Evolutionary conservation across 2,888 invertebrate genomes (phyloP), one percentile per base, ranked within the genome.

Genomic region (Nipponacmea schrenckii): DNA sequence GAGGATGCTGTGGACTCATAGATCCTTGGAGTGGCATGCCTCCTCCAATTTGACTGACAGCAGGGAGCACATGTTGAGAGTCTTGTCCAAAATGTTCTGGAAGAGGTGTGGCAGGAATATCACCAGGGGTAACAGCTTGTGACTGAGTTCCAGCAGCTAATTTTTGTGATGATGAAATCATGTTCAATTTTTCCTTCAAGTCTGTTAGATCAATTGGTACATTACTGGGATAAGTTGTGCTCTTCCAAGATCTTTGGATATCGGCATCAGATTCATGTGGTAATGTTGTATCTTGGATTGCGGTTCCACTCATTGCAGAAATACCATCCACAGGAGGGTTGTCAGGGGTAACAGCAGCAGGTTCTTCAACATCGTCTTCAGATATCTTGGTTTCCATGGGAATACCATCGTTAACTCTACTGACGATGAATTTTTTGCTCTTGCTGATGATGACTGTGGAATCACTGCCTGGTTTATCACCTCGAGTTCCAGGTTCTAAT

Each of bases 151-250:
- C 74, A n/a, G 69, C 65, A 44, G 75, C 69, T 31, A 62, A 64
- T 50, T 77, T 77, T 20, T 75, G 75, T n/a, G 77, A 69, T n/a
- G 74, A 64, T 27, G 82, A 81, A 27, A 83, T 68, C 68, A 80
- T 81, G 63, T 71, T 77, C 27, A 85, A 72, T 68, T 84, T 84
- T 64, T 84, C 83, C 65, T 81, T 79, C 27, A 85, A 73, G 71
- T 84, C 84, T 75, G 78, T 81, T 24, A 85, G 80, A 72, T 85
- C 83, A 26, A 85, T 80, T 20, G 83, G 83, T 20, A 83, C 82
- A 62, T 77, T 79, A 8, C 77, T 73, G 44, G 75, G 69, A 46
- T 80, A 75, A 56, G 75, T 74, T 45, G 75, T 75, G 39, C 74
- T 76, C 70, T 79, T 78, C 70, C 78, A 75, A 15, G 77, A 76